Percentiles rank a stretch among this genome's conserved stretches.
Conservation (phyloP, 2,113 vertebrate genomes). For the Centrocercus urophasianus region DNA sequence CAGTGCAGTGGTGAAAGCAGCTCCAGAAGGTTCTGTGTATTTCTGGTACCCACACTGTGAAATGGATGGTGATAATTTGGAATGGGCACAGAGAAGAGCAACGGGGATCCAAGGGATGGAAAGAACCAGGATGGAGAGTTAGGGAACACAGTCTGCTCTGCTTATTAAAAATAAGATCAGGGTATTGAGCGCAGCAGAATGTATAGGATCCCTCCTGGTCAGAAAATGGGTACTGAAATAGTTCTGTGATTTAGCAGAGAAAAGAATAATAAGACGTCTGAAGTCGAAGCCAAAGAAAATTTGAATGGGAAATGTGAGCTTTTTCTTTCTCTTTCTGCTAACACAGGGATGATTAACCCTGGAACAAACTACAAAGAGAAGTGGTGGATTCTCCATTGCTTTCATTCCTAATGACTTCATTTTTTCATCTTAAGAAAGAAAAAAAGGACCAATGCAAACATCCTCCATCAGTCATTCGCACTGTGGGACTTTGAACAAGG, state of each 20-base stretch:
- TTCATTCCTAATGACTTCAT: conserved; percentile 32
- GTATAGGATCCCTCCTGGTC: conserved; percentile 8
- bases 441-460: neutral
- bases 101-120: neutral
- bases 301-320: conserved; percentile 18
- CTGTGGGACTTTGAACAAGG: neutral
- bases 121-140: neutral
- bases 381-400: neutral
- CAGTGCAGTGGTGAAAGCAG: neutral
- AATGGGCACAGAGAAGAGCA: neutral
- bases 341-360: conserved; percentile 34
- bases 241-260: conserved; percentile 16
- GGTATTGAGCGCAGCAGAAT: neutral
- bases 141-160: neutral
- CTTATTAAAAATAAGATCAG: conserved; percentile 23
- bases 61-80: neutral
- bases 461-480: conserved; percentile 10
- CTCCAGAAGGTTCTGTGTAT: neutral
- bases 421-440: neutral
- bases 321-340: neutral
- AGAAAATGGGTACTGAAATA: conserved; percentile 7
- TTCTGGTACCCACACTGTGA: neutral
- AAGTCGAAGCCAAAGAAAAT: conserved; percentile 60
- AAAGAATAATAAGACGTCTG: conserved; percentile 42
- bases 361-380: conserved; percentile 50